Conservation (phyloP, 2,113 vertebrate species). For the Nothocercus nigrocapillus region DNA sequence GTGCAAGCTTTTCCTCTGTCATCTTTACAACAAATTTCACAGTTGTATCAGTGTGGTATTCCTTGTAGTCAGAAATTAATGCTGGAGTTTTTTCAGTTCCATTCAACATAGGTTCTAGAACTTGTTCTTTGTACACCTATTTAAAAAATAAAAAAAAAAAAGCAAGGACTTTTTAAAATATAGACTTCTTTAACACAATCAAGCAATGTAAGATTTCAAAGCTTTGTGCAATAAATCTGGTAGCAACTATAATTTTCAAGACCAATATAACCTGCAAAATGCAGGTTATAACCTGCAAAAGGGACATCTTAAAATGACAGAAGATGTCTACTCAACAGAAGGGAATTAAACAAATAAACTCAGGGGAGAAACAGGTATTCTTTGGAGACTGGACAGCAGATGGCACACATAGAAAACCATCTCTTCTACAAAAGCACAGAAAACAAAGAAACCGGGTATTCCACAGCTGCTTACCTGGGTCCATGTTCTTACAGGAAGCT, state of each 20-base stretch:
- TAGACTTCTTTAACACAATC: background rate
- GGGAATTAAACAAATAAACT: background rate
- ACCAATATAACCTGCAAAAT: background rate
- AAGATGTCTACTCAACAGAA: background rate
- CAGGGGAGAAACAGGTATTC: background rate
- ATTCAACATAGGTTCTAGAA: conserved; percentile 97
- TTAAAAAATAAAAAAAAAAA: background rate
- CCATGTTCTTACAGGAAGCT: conserved; percentile 97
- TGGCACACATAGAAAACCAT: background rate
- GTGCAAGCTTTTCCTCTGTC: conserved; percentile 96
- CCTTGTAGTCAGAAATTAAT: conserved; percentile 96
- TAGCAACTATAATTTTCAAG: background rate
- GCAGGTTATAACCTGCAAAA: background rate
- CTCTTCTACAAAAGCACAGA: background rate
- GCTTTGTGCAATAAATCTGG: background rate
- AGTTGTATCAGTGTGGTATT: conserved; percentile 96
- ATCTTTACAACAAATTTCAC: conserved; percentile 98
- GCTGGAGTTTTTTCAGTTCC: conserved; percentile 96
- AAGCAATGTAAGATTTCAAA: background rate
- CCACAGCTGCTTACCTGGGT: conserved; percentile 86
- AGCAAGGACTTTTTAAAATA: conserved; percentile 10
- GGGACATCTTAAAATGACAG: background rate
- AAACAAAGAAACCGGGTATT: background rate
- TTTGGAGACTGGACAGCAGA: background rate
- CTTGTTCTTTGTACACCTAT: conserved; percentile 96